Base-by-base conservation (phyloP, 2,797 vertebrate species). In the Platyrinchus mystaceus region DNA sequence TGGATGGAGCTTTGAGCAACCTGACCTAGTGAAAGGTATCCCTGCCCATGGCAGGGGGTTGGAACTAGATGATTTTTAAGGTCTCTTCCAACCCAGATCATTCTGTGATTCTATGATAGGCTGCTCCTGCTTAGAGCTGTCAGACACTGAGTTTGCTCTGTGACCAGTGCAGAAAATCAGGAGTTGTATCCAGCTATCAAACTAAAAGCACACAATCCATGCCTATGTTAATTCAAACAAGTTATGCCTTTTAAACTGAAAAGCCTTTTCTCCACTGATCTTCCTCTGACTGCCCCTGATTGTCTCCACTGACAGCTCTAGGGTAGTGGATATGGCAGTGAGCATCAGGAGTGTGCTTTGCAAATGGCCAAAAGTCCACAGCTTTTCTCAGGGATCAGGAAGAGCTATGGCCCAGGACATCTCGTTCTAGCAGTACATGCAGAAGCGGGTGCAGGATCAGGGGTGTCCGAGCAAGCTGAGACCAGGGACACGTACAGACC, bases 401-500 rank as follows among this genome's bases (percentile, higher is more conserved):
- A 46, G 30, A 15, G n/a, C 32, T 30, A 15, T 24, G 21, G 23
- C 20, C 11, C 28, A 39, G 44, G n/a, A 66, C 7, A 58, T 17
- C 22, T 62, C 7, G 2, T 78, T 84, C 41, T 70, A 64, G 59
- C 55, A 41, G 50, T 9, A 28, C 17, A 46, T n/a, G 36, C 22
- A 71, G 17, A 76, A 63, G 19, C 1, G 15, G 6, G 4, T 6
- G 3, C 22, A 41, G n/a, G 21, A 50, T 43, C 56, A 68, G 44
- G 13, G 34, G 9, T 24, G 16, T 24, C 26, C 19, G 50, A 64
- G 24, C 43, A 78, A 46, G 21, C 41, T 49, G 53, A 60, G 62
- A 27, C 10, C 43, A 19, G 30, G 39, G 27, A 26, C n/a, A 22
- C 1, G 0, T 2, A 34, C 3, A 36, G 34, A 87, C 7, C 34